Evolutionary conservation across 2,113 vertebrate genomes (phyloP).

Genomic region (Brienomyrus longianalis): DNA sequence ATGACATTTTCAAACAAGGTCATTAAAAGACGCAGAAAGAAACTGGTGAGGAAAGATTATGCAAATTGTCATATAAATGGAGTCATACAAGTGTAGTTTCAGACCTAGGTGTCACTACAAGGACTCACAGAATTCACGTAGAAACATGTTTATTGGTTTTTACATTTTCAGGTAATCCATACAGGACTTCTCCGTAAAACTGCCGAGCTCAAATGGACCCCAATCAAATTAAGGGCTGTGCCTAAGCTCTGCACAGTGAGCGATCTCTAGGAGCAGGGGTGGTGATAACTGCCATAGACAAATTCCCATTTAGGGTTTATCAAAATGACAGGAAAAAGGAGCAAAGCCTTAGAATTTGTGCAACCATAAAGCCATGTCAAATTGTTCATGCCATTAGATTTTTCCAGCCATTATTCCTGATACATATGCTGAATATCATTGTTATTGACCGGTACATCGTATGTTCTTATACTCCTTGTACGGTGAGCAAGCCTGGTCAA

Average conservation of each 20-base stretch:
- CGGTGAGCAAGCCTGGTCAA: slow-evolving; percentile 31
- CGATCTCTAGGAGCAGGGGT: too few species aligned
- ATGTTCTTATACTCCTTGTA: neutral
- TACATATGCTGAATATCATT: neutral
- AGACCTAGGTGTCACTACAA: neutral
- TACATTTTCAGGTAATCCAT: neutral
- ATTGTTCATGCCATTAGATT: neutral
- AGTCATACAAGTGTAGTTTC: neutral
- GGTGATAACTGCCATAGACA: neutral
- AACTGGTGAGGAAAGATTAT: neutral
- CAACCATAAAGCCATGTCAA: neutral
- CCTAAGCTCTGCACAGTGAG: too few species aligned
- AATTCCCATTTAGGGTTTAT: neutral
- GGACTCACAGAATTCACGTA: neutral
- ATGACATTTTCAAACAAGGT: neutral
- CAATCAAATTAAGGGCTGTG: too few species aligned
- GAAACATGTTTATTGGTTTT: neutral
- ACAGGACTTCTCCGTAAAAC: neutral
- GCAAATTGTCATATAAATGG: neutral
- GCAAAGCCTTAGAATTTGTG: neutral
- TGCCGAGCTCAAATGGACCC: too few species aligned
- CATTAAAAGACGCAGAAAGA: neutral
- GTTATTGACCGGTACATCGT: neutral
- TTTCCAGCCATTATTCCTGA: neutral
- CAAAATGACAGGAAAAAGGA: neutral